Evolutionary conservation across 2,797 vertebrate genomes (phyloP), one percentile per base, ranked within the genome.

Genomic region (Erethizon dorsatum): DNA sequence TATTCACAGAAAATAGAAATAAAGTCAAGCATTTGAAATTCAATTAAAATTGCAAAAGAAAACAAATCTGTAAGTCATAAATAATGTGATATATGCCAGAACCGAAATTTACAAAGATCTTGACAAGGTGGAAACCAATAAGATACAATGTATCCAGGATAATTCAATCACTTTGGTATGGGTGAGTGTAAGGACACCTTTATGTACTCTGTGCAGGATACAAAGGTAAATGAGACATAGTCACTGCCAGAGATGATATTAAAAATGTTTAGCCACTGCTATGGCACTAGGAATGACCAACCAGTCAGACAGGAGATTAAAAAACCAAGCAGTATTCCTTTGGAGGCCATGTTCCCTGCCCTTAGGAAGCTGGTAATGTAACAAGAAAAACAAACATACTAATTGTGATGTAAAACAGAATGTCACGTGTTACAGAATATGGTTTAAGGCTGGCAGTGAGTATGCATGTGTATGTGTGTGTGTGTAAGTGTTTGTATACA

Each of bases 21-120:
- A 78, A 57, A 75, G 45, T 80, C 20, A n/a, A 67, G 3, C 15
- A 54, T 86, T 75, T 52, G 73, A 75, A 92, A 90, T 28, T 37
- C 24, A 57, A 59, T 41, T 75, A 47, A 82, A 41, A 31, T 8
- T 75, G 0, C 54, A 52, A 45, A 31, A 67, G 59, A 80, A 85
- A 67, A 88, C n/a, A 96, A 90, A 67, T 90, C 52, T 82, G 56
- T 50, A 79, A 85, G 26, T 47, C 47, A 92, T 92, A 73, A 85
- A 50, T 57, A 78, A 85, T n/a, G 20, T n/a, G 6, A 56, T 63
- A 75, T n/a, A 17, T n/a, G 20, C 37, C 31, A 59, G 9, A 50
- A 73, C 31, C 3, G n/a, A 92, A 90, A 92, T 86, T 47, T 86
- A 45, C 22, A 80, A 82, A 52, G 31, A 80, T 85, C 37, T 57